A percentile compares a stretch with the other conserved stretches of the same genome.
phyloP scores from a whole-genome alignment of 2,888 invertebrate genomes.

The Heliconius charithonia region DNA sequence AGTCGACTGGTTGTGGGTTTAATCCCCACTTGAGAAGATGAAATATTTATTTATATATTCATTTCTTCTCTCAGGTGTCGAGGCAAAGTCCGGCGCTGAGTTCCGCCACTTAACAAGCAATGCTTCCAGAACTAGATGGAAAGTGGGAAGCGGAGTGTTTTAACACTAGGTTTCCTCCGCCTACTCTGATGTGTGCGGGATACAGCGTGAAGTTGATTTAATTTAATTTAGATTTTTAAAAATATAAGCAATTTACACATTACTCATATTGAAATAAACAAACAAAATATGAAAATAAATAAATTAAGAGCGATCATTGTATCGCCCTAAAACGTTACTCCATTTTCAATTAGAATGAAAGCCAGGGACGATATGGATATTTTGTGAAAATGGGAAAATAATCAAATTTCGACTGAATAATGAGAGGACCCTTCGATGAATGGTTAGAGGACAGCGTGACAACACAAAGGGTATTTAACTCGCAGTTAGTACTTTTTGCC shows the following conservation, averaged over 20 bases:
- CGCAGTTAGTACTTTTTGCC: conserved; percentile 82
- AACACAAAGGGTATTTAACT: conserved; percentile 83
- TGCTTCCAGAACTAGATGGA: too few species aligned
- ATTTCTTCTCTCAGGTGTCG: too few species aligned
- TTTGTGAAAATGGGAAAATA: conserved; percentile 82
- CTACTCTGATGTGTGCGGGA: too few species aligned
- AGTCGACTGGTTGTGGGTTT: too few species aligned
- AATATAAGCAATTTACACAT: neutral
- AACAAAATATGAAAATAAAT: conserved; percentile 52
- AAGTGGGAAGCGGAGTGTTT: too few species aligned
- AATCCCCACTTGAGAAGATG: too few species aligned
- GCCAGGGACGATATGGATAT: conserved; percentile 82
- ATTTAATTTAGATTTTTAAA: neutral
- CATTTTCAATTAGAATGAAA: conserved; percentile 81
- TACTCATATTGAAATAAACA: conserved; percentile 7
- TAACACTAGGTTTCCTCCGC: too few species aligned
- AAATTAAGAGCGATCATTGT: conserved; percentile 70
- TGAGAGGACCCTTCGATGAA: conserved; percentile 79
- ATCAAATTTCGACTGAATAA: conserved; percentile 83
- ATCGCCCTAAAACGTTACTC: conserved; percentile 67
- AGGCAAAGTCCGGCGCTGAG: too few species aligned
- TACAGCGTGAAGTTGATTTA: too few species aligned
- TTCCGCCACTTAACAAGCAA: too few species aligned
- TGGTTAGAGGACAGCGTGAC: conserved; percentile 71
- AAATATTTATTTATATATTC: too few species aligned